Conservation (phyloP, 2,888 invertebrate species). For the Seladonia tumulorum region DNA sequence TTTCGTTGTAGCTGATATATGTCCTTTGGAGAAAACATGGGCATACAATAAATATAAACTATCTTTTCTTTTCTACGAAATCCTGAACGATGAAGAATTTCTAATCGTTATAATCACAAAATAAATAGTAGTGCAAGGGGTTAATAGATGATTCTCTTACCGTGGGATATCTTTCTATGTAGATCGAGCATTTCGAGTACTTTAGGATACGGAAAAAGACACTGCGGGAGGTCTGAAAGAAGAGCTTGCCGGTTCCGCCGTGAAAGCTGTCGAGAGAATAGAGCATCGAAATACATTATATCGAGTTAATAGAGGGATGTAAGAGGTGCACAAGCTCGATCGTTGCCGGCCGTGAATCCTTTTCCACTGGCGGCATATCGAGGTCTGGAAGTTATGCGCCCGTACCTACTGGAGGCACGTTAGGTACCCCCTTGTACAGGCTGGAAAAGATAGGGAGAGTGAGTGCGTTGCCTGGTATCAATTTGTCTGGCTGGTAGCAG, state of each 20-base stretch:
- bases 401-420: constrained; percentile 69
- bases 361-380: constrained; percentile 65
- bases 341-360: constrained; percentile 53
- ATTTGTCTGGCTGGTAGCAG: constrained; percentile 81
- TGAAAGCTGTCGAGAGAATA: constrained; percentile 13
- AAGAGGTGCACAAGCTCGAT: constrained; percentile 44
- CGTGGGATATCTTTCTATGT: neutral
- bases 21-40: no score
- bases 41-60: no score
- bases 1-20: no score
- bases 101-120: no score
- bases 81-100: no score
- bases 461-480: constrained; percentile 82
- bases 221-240: constrained; percentile 1
- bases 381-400: constrained; percentile 69
- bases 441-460: constrained; percentile 76
- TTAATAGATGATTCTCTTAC: neutral
- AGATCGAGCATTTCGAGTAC: neutral
- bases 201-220: neutral
- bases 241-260: neutral
- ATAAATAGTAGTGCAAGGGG: no score
- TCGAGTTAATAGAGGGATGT: constrained; percentile 53
- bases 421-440: constrained; percentile 57
- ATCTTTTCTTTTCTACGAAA: no score
- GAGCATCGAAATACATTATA: constrained; percentile 29